Base-by-base conservation (phyloP, 2,113 vertebrate species). In the Myiozetetes cayanensis region DNA sequence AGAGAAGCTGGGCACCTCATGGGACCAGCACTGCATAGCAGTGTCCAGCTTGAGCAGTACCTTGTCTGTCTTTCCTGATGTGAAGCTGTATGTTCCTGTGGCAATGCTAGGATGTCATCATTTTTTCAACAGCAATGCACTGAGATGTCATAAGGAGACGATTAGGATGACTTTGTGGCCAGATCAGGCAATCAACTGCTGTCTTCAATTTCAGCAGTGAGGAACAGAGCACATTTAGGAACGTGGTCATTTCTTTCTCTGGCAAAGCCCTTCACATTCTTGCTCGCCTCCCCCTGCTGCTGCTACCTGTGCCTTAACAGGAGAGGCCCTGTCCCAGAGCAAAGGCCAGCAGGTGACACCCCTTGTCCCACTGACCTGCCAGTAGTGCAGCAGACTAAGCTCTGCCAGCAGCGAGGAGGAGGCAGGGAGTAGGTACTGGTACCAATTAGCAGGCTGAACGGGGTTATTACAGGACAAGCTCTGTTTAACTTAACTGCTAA, bases 381-480 rank as follows among this genome's bases (percentile, higher is more conserved):
- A 49, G 85, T 66, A 90, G 33, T 5, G 3, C 61, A 43, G 55
- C 85, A 56, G 56, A 91, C 75, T 1, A 9, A 81, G 70, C 75
- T 28, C 89, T 73, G 73, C 63, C 93, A 61, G 65, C 6, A 13
- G 82, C 3, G 2, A 89, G 84, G 93, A 90, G 84, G 52, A 94
- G 91, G 85, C 87, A 95, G 85, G 63, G 87, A 77, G 76, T 89
- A 79, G 90, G 95, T 96, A 91, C 96, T 97, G 96, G 96, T 97
- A 96, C 96, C 89, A 97, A 97, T 97, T 97, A 97, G 90, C 93
- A 94, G 94, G 76, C 85, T 85, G 89, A 85, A 65, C 4, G 49
- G 92, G 97, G 97, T 97, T 97, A 97, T 97, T 97, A 97, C 96
- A 97, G 97, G 97, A 97, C 96, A 96, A 96, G 93, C 92, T 97